Evolutionary conservation across 1,140 invertebrate genomes (phyloP).

Genomic region (Zaprionus gabonicus): DNA sequence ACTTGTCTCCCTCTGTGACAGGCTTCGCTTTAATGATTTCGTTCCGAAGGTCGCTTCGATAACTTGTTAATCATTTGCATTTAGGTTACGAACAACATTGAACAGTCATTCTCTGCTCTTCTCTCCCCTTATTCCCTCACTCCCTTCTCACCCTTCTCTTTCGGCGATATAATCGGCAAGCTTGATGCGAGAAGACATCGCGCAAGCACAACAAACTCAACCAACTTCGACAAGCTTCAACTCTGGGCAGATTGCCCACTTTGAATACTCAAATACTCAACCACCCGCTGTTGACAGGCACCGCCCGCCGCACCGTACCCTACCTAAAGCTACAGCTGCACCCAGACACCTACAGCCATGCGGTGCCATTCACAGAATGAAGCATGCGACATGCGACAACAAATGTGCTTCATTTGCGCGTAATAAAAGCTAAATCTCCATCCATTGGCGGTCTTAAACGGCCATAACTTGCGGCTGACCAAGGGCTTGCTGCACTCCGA

Average conservation of each 20-base stretch:
- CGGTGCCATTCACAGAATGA: no score
- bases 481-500: neutral
- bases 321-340: neutral
- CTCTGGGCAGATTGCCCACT: slow-evolving; percentile 18
- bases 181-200: slow-evolving; percentile 20
- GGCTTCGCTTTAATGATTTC: neutral
- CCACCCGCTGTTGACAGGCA: neutral
- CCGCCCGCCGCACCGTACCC: no score
- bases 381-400: slow-evolving; percentile 48
- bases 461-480: slow-evolving; percentile 49
- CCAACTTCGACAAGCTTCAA: neutral
- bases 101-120: neutral
- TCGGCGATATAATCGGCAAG: slow-evolving; percentile 51
- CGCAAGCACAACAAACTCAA: neutral
- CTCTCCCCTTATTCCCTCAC: no score
- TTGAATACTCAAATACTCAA: neutral
- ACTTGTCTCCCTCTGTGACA: neutral
- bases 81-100: slow-evolving; percentile 53
- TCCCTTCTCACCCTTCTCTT: neutral
- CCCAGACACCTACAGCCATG: neutral
- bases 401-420: slow-evolving; percentile 75
- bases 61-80: slow-evolving; percentile 69
- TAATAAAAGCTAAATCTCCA: slow-evolving; percentile 71
- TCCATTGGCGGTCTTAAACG: slow-evolving; percentile 37
- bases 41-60: slow-evolving; percentile 43